Base-by-base conservation (phyloP, 2,113 vertebrate species). In the Saiga tatarica region DNA sequence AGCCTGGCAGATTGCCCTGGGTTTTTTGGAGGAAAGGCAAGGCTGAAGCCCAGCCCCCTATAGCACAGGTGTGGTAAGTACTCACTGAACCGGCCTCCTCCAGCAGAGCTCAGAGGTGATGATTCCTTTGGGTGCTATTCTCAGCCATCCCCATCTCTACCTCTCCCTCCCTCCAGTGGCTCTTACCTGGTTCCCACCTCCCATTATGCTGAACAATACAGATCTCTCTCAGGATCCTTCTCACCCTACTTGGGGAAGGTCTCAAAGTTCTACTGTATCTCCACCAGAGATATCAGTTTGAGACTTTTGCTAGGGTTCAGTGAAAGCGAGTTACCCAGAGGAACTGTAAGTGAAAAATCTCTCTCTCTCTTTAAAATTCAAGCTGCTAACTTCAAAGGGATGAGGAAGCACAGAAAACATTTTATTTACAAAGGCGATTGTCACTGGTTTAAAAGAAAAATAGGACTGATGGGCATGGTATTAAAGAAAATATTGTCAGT, bases 281-380 rank as follows among this genome's bases (percentile, higher is more conserved):
- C 60, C 87, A 87, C 3, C 64, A 76, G 94, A 96, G 95, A 36
- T 87, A 97, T 88, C 89, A 84, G 26, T 97, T 79, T 93, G 96
- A 62, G 5, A 97, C 76, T 92, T 98, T 81, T 87, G n/a, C 84
- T 98, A 96, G 47, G 36, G 33, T 78, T 97, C 97, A 90, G 59
- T 78, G 91, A 97, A 92, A 83, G 47, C 96, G 97, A 4, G 33
- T 74, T 97, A 39, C 94, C 74, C 6, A 39, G 97, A 45, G 89
- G 19, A 85, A 23, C 39, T 76, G 25, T 52, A 98, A 97, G 92
- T 39, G 23, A 96, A 97, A 93, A 93, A 64, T 79, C 33, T 93
- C 60, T 84, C 47, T 92, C 50, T 59, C 23, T 53, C n/a, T 94
- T 97, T 96, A 89, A 95, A 97, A 97, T 93, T 59, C 91, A 84